A percentile compares a stretch with the other conserved stretches of the same genome.
Conservation (phyloP, 2,113 vertebrate genomes). For the Ciconia boyciana region DNA sequence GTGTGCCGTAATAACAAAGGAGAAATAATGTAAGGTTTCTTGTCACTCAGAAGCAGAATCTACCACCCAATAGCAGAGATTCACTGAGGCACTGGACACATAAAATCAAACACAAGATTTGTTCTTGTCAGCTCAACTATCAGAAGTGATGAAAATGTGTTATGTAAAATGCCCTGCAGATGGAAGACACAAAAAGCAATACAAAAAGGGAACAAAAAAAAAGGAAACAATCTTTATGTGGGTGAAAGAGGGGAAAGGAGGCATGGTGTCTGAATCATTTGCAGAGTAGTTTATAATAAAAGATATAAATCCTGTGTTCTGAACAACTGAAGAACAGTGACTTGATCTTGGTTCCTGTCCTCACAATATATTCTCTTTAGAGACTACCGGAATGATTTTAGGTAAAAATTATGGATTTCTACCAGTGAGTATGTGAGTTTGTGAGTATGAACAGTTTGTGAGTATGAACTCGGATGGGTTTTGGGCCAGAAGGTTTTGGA, state of each 20-base stretch:
- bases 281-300: background rate
- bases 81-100: background rate
- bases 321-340: background rate
- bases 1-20: background rate
- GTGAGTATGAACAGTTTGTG: background rate
- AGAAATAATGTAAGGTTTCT: background rate
- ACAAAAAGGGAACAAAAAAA: background rate
- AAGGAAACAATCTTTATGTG: background rate
- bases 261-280: background rate
- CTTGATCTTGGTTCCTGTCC: background rate
- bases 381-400: background rate
- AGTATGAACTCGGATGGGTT: background rate
- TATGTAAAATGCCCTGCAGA: background rate
- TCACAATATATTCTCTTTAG: background rate
- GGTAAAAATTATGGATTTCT: background rate
- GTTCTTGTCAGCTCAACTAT: background rate
- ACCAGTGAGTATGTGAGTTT: no score
- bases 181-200: background rate
- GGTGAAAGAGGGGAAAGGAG: background rate
- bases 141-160: background rate
- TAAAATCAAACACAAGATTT: background rate
- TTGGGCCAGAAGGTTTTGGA: background rate
- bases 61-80: background rate
- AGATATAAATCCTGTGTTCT: background rate
- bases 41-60: background rate